phyloP scores from a whole-genome alignment of 2,797 vertebrate genomes.

The Cuculus canorus region DNA sequence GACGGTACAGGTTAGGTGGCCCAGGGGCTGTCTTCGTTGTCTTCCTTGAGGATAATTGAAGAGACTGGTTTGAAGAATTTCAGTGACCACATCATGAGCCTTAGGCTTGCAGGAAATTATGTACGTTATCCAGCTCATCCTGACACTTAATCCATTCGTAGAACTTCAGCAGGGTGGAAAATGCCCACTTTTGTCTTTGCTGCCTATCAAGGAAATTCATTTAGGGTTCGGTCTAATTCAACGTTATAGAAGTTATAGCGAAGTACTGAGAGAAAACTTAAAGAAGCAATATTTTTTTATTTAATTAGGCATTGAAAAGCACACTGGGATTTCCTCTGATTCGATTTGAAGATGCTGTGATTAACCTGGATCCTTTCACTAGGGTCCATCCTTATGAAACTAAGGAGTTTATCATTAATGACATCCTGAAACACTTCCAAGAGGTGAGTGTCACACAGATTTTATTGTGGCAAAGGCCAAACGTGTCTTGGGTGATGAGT shows the following conservation, averaged over 20 bases:
- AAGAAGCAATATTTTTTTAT: conserved; percentile 12
- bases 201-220: not conserved
- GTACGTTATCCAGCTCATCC: conserved; percentile 10
- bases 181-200: not conserved
- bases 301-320: conserved; percentile 87
- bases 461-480: not conserved
- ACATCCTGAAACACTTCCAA: conserved; percentile 95
- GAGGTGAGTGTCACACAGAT: conserved; percentile 81
- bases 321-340: conserved; percentile 92
- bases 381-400: conserved; percentile 97
- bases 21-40: not conserved
- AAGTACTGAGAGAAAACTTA: not conserved
- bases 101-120: not conserved
- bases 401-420: conserved; percentile 95
- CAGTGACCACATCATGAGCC: not conserved
- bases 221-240: not conserved
- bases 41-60: not conserved
- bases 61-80: not conserved
- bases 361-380: conserved; percentile 96
- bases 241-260: not conserved
- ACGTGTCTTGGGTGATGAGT: not conserved
- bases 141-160: not conserved
- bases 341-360: conserved; percentile 95
- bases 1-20: not conserved
- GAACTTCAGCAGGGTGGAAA: not conserved